A percentile compares a stretch with the other conserved stretches of the same genome.
Evolutionary conservation across 2,797 vertebrate genomes (phyloP).

Genomic region (Pygocentrus nattereri): DNA sequence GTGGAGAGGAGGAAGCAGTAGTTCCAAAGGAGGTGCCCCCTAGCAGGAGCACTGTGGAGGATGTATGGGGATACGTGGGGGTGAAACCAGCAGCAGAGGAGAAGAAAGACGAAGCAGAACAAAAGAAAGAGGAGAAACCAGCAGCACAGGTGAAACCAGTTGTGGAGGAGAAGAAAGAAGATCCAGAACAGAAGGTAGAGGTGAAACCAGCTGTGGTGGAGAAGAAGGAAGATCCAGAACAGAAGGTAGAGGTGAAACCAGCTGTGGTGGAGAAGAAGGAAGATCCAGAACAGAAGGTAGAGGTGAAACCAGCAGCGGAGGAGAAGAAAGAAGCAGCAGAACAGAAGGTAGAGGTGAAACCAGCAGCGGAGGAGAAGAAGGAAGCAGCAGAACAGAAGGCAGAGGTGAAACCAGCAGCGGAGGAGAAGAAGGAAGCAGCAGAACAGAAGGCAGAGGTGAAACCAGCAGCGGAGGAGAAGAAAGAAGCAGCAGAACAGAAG

Average conservation of each 20-base stretch:
- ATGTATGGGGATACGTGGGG: neutral
- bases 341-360: neutral
- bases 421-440: too few relatives aligned
- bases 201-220: neutral
- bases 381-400: neutral
- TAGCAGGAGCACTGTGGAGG: neutral
- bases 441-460: too few relatives aligned
- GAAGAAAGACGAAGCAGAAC: neutral
- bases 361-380: neutral
- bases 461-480: neutral
- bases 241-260: neutral
- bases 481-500: neutral
- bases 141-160: neutral
- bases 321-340: neutral
- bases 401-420: neutral
- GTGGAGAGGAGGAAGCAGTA: constrained; percentile 51
- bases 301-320: neutral
- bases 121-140: neutral
- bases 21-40: neutral
- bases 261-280: neutral
- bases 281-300: neutral
- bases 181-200: neutral
- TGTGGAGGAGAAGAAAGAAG: neutral
- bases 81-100: neutral
- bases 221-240: neutral